Evolutionary conservation across 2,113 vertebrate genomes (phyloP), one percentile per base, ranked within the genome.

Genomic region (Equus przewalskii): DNA sequence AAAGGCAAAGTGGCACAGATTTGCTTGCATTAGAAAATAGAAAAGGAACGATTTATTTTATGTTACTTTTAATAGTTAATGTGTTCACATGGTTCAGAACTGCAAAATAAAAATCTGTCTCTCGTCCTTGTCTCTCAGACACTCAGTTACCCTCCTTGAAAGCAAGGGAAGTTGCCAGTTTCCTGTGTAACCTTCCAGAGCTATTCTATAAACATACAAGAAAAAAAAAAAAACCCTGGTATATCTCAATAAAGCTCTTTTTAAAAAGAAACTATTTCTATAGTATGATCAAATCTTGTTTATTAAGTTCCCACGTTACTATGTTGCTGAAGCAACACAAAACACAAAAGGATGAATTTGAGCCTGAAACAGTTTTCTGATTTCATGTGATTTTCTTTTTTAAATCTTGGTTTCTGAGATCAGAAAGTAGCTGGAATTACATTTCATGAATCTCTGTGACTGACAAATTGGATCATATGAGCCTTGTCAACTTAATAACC

Each of bases 401-500:
- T 41, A 97, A 97, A 95, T 95, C 78, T 94, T 89, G 73, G 83
- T 97, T 86, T 92, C 80, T 89, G 87, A 91, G 69, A 69, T 94
- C 87, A 22, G 69, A 69, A 96, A 96, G 76, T 92, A 94, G 73
- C 54, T 96, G 72, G 64, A 96, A 92, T 98, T 97, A 91, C 56
- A 84, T 95, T 94, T 97, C 67, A 85, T 72, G 92, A 92, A 97
- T 98, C 75, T 93, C 82, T 94, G 84, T 97, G 78, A 97, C 96
- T 96, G 93, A 92, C 97, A 97, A 84, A 98, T 94, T 98, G 33
- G 96, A 96, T 97, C 93, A 96, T 91, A 87, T 97, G 84, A 97
- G 91, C 78, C 83, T 94, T 98, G 96, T 98, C 97, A 98, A 72
- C 85, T 98, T 98, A 99, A 98, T 98, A 98, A 98, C 90, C 85